These are phyloP conservation scores for Cyanocitta stelleri DNA, from an alignment of 2,113 vertebrate genomes.

Conservation along the genomic window DNA sequence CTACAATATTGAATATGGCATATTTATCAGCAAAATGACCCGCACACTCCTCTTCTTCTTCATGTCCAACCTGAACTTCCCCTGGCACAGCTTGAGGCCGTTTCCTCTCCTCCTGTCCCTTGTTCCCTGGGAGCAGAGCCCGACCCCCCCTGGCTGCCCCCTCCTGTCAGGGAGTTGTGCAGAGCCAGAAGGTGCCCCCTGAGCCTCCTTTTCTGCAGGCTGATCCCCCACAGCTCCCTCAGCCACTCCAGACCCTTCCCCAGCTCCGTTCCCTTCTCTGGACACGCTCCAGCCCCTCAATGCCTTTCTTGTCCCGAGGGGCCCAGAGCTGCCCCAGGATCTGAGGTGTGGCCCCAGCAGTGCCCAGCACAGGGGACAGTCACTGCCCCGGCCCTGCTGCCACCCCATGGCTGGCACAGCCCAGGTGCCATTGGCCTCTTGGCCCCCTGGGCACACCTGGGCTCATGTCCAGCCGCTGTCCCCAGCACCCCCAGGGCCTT, in stretches of 20 bases:
- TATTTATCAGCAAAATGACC: neutral
- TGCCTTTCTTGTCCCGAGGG: no score
- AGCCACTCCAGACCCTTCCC: neutral
- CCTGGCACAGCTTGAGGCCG: neutral
- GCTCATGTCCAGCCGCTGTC: neutral
- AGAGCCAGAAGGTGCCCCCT: neutral
- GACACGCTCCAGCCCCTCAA: no score
- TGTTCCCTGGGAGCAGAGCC: neutral
- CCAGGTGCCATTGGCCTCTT: neutral
- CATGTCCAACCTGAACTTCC: neutral
- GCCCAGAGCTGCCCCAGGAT: no score
- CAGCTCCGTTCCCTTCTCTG: neutral
- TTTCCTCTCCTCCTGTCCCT: neutral
- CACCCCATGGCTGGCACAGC: neutral
- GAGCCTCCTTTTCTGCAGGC: neutral
- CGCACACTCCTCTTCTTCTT: neutral
- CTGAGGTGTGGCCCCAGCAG: neutral
- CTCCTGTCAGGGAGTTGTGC: neutral
- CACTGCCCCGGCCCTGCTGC: neutral
- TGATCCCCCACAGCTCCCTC: neutral
- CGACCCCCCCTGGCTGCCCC: accelerated
- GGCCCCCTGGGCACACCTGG: neutral
- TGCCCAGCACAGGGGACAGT: neutral
- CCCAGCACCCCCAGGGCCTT: neutral
- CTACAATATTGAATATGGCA: neutral